Evolutionary conservation across 2,113 vertebrate species (phyloP), one percentile per base, ranked within the genome.

Genomic region (Buteo buteo): DNA sequence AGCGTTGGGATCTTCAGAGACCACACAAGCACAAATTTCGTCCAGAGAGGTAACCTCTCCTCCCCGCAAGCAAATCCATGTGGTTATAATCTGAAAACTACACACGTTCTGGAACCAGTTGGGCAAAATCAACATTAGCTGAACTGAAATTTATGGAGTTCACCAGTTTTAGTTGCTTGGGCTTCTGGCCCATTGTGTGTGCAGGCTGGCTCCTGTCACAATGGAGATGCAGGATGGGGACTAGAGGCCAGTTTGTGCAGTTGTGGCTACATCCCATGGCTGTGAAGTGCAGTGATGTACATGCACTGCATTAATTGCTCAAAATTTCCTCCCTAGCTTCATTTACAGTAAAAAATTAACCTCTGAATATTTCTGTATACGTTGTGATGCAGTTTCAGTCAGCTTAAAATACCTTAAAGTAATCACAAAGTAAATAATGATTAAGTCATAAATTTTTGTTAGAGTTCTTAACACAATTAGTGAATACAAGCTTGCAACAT

Each of bases 1-100:
- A 99, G 96, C 99, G 99, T 65, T 99, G 99, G 99, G 99, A 99
- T 97, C 98, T 99, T 94, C 98, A 99, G 87, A 98, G 98, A 73
- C 99, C 99, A 54, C 99, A 99, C 96, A 98, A 98, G 95, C 99
- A 99, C 97, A 98, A 98, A 97, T 99, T 99, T 97, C 98, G 99
- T 86, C 99, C 99, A 57, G 99, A 99, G 96, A 99, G 99, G 99
- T 99, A 98, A 98, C 38, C 26, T 38, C 52, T 82, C 40, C 34
- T 76, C 9, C 18, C 2, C 10, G 26, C 34, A 78, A 4, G 25
- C 12, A 88, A 82, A 82, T 55, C 47, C 42, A 50, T 58, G 47
- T 58, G 73, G 58, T 94, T 71, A 59, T 78, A 47, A 84, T 85
- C 88, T 70, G 34, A 82, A 91, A 90, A 94, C 59, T n/a, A 7